Percentiles rank a stretch among this genome's conserved stretches.
Conservation (phyloP, 2,888 invertebrate species). For the Miltochrista miniata region DNA sequence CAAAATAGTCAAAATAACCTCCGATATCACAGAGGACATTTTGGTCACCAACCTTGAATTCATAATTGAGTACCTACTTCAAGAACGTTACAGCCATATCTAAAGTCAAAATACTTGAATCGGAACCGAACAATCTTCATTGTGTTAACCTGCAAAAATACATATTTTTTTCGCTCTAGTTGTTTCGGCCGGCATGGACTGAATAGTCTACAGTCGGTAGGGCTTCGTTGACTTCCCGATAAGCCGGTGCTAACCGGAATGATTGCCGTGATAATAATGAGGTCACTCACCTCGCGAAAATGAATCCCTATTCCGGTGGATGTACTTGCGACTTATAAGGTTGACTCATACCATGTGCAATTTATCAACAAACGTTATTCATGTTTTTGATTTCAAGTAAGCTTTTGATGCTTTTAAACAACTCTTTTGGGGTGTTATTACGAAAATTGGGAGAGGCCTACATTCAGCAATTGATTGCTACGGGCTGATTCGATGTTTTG, state of each 20-base stretch:
- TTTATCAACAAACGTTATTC: not conserved
- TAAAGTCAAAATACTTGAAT: not conserved
- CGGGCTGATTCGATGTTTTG: not conserved
- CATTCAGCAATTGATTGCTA: too few relatives aligned
- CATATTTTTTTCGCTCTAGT: constrained; percentile 61
- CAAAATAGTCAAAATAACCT: too few relatives aligned
- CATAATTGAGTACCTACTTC: not conserved
- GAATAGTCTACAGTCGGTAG: constrained; percentile 6
- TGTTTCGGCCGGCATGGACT: constrained; percentile 23
- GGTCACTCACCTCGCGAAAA: constrained; percentile 75
- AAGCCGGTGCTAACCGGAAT: constrained; percentile 64
- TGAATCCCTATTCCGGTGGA: constrained; percentile 66
- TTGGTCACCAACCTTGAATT: too few relatives aligned
- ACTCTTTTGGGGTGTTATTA: not conserved
- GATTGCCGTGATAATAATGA: constrained; percentile 62
- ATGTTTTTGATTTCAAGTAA: not conserved
- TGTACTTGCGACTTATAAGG: constrained; percentile 65
- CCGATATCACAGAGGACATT: too few relatives aligned
- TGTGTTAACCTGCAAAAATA: constrained; percentile 32
- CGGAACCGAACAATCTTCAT: not conserved
- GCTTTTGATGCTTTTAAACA: not conserved
- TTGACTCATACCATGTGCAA: constrained; percentile 35
- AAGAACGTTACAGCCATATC: not conserved
- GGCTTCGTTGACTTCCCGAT: constrained; percentile 44
- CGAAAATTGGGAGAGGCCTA: too few relatives aligned